phyloP scores from a whole-genome alignment of 2,888 invertebrate genomes.

The Glaucopsyche alexis region DNA sequence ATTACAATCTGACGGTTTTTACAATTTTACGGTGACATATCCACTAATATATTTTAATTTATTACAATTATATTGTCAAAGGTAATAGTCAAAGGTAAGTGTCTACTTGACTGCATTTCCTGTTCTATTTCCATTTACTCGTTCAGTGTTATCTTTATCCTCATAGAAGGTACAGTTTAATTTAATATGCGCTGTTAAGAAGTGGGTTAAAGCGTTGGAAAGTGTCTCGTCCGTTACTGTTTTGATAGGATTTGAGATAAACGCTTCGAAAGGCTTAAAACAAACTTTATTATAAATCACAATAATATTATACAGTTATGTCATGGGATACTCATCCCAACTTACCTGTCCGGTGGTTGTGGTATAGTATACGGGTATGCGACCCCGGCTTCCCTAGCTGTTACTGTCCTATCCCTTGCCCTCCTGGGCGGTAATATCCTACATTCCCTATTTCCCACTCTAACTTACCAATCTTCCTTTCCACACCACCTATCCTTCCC shows the following conservation, averaged over 20 bases:
- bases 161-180: slow-evolving; percentile 58
- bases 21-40: too few species aligned
- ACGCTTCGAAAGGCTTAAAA: not conserved
- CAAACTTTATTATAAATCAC: not conserved
- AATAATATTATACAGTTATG: not conserved
- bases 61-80: not conserved
- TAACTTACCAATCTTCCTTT: too few species aligned
- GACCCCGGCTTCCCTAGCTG: too few species aligned
- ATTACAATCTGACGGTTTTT: too few species aligned
- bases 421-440: too few species aligned
- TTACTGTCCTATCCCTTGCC: too few species aligned
- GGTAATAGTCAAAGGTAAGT: not conserved
- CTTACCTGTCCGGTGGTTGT: too few species aligned
- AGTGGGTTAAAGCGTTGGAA: slow-evolving; percentile 51
- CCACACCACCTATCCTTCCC: too few species aligned
- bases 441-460: too few species aligned
- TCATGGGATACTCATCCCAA: too few species aligned
- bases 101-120: slow-evolving; percentile 19
- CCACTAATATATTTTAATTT: too few species aligned
- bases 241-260: not conserved
- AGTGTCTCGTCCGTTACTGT: not conserved
- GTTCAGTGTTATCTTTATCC: slow-evolving; percentile 64
- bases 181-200: slow-evolving; percentile 63
- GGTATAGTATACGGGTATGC: too few species aligned
- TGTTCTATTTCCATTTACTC: slow-evolving; percentile 56